Evolutionary conservation across 2,797 vertebrate genomes (phyloP).

Genomic region (Vultur gryphus): DNA sequence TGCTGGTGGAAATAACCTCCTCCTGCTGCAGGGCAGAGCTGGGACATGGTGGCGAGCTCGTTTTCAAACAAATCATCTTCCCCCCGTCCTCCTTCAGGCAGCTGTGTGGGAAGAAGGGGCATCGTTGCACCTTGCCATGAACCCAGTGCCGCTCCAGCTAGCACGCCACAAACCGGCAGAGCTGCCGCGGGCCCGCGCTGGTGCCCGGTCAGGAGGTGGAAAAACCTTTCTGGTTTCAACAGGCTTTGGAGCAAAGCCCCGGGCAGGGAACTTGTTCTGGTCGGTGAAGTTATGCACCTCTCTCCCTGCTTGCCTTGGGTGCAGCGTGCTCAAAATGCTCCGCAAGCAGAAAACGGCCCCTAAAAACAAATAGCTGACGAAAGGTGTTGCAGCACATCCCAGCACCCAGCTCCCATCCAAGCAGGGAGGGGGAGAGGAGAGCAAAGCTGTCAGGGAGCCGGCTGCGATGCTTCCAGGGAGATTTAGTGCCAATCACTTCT

Average conservation of each 20-base stretch:
- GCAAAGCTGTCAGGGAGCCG: rapidly evolving
- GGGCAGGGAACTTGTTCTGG: background rate
- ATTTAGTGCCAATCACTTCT: background rate
- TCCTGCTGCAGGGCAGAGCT: background rate
- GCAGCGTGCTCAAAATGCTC: background rate
- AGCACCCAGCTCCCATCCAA: background rate
- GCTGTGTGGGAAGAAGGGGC: background rate
- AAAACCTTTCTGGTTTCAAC: constrained; percentile 13
- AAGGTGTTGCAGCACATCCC: background rate
- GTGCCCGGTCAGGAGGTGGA: background rate
- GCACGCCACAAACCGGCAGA: background rate
- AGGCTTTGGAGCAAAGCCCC: constrained; percentile 8
- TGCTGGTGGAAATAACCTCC: background rate
- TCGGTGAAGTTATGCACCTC: background rate
- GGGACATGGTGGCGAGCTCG: rapidly evolving
- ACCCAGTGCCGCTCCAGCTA: background rate
- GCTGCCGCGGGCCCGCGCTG: rapidly evolving
- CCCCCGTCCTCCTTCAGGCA: background rate
- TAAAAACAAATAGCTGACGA: background rate
- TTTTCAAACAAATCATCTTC: background rate
- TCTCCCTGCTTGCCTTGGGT: background rate
- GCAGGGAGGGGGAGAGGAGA: background rate
- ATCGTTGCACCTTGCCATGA: background rate
- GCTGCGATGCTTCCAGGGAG: rapidly evolving
- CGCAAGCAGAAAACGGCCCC: background rate